Base-by-base conservation (phyloP, 2,888 invertebrate species). In the Ormyrus rosae region DNA sequence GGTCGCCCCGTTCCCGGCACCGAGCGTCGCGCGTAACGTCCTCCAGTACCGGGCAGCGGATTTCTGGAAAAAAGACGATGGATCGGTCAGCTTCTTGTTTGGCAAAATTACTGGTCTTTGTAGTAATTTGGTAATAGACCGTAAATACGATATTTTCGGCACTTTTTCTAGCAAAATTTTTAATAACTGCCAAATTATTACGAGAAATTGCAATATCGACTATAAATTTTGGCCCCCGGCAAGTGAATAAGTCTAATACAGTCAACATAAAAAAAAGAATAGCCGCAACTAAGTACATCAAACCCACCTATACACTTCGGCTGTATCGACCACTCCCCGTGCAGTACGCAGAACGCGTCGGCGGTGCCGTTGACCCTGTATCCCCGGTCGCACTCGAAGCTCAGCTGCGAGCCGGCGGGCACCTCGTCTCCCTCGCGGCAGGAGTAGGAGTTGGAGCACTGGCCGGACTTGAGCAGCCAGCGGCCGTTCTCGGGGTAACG, bases 321-420 rank as follows among this genome's bases (percentile, higher is more conserved):
- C 63, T 84, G 83, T 8, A 74, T 81, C 0, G 85, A 84, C 90
- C 89, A 90, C 71, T 82, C 81, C 69, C 90, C 88, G 7, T 80
- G 78, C 0, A 79, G 75, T 3, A 83, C 84, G 72, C 90, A 90
- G 55, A 83, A 86, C 5, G 87, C 88, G 53, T 86, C 80, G 3
- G 58, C 5, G 4, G 74, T 70, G 5, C 87, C 87, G 50, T 73
- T 82, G 19, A 87, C 9, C 34, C 75, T 84, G 78, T 86, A 89
- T 4, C 89, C 89, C 0, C 64, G 4, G 65, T 86, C 64, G 65
- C 90, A 90, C n/a, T 68, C 84, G 51, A 89, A 90, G n/a, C 88
- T 79, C 34, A 90, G 81, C 70, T 84, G 78, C 11, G 86, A 78
- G n/a, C 90, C 90, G 34, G 34, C 34, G 5, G 85, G 86, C 11